Evolutionary conservation across 2,797 vertebrate species (phyloP), one percentile per base, ranked within the genome.

Genomic region (Rhincodon typus): DNA sequence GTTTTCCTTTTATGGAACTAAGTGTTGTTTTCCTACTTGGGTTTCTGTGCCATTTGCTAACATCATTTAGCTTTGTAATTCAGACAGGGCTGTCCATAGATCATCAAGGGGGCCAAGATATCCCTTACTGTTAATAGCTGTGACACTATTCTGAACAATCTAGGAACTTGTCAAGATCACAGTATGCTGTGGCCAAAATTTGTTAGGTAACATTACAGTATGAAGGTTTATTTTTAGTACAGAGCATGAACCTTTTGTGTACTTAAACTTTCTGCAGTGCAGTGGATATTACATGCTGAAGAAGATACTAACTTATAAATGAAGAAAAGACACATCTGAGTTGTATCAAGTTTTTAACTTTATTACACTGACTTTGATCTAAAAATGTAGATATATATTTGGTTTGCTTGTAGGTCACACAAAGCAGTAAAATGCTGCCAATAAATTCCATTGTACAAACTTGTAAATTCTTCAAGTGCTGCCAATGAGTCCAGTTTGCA

Each of bases 381-480:
- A 10, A n/a, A 94, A 74, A 34, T 94, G 67, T 46, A 53, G 42
- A 94, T 46, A 94, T 94, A 94, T 74, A 94, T 94, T 94, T 94
- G 70, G 94, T 94, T 72, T 94, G 70, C 15, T 53, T 72, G 70
- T 74, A 94, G 94, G 94, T 94, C 42, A 74, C 50, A 72, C 69
- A 94, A 94, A 74, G 23, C 70, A 72, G 69, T 74, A 46, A 94
- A 94, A 74, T 74, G 70, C 46, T 74, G 46, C 42, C 94, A 94
- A 53, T 46, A 53, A 94, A 72, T 74, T 94, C 23, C 94, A 94
- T 94, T 94, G 94, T 94, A 30, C 70, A 53, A 46, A 74, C 90
- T 94, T 94, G 94, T 94, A 94, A 94, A 94, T 94, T 94, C 46
- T 74, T 94, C 46, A 27, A 74, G 94, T 53, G 34, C 27, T 53